phyloP scores from a whole-genome alignment of 2,113 vertebrate genomes.

The Labrus mixtus region DNA sequence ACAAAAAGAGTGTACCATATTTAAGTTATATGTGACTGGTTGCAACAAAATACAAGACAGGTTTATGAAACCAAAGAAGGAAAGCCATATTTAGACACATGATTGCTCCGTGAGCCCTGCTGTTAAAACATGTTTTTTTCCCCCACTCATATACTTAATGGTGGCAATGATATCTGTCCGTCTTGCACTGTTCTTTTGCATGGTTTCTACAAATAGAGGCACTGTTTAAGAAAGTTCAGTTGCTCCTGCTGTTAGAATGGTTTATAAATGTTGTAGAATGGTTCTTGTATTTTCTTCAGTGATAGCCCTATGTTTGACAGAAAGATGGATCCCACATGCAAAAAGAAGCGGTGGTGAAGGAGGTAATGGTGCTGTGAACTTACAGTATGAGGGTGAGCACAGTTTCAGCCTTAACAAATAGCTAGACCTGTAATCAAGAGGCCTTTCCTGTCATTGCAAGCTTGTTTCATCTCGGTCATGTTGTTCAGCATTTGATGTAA shows the following conservation, averaged over 20 bases:
- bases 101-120: conserved; percentile 32
- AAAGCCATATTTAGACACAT: conserved; percentile 75
- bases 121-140: conserved; percentile 24
- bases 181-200: conserved; percentile 14
- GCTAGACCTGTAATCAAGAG: conserved; percentile 70
- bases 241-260: conserved; percentile 20
- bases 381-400: conserved; percentile 49
- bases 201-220: conserved; percentile 35
- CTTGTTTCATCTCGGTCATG: conserved; percentile 56
- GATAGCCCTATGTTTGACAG: conserved; percentile 24
- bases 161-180: conserved; percentile 12
- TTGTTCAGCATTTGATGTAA: conserved; percentile 58
- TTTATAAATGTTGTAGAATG: conserved; percentile 7
- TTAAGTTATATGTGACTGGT: conserved; percentile 27
- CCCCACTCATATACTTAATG: conserved; percentile 9
- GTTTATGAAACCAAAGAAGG: conserved; percentile 78
- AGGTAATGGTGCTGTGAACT: conserved; percentile 49
- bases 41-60: conserved; percentile 29
- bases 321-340: conserved; percentile 17
- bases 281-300: conserved; percentile 25
- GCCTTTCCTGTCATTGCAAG: conserved; percentile 75
- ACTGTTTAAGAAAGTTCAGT: conserved; percentile 7
- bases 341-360: neutral
- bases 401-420: conserved; percentile 79
- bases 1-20: conserved; percentile 14